Conservation (phyloP, 1,140 invertebrate species). For the Papilio polytes region DNA sequence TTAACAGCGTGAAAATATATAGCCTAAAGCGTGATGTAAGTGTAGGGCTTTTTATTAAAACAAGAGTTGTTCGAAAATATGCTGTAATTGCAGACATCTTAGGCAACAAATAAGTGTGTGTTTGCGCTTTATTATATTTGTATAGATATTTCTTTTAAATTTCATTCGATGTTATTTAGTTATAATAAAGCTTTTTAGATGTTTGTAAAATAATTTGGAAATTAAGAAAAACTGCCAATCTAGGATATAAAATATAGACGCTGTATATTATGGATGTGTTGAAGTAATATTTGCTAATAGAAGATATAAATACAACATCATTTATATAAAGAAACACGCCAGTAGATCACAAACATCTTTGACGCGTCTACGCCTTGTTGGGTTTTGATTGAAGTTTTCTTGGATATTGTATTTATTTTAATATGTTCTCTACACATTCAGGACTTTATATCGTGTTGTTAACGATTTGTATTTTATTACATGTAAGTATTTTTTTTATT, state of each 20-base stretch:
- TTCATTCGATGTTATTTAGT: no score
- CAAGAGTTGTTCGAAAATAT: no score
- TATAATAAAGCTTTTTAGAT: no score
- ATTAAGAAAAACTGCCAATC: background rate
- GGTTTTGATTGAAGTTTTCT: background rate
- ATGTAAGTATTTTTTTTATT: background rate
- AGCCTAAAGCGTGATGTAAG: no score
- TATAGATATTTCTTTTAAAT: no score
- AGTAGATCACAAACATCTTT: background rate
- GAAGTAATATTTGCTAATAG: conserved; percentile 17
- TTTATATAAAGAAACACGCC: background rate
- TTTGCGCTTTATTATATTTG: no score
- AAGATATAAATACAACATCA: background rate
- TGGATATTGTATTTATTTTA: conserved; percentile 2
- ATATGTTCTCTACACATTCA: background rate
- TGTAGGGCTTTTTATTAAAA: no score
- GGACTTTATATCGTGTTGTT: background rate
- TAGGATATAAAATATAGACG: background rate
- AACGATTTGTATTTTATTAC: conserved; percentile 1
- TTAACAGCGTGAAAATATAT: no score
- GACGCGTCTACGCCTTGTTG: background rate
- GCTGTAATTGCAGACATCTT: no score
- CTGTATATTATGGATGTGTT: background rate
- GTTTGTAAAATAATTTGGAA: no score
- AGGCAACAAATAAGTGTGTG: no score